Evolutionary conservation across 2,797 vertebrate species (phyloP).

Genomic region (Scarus forsteni): DNA sequence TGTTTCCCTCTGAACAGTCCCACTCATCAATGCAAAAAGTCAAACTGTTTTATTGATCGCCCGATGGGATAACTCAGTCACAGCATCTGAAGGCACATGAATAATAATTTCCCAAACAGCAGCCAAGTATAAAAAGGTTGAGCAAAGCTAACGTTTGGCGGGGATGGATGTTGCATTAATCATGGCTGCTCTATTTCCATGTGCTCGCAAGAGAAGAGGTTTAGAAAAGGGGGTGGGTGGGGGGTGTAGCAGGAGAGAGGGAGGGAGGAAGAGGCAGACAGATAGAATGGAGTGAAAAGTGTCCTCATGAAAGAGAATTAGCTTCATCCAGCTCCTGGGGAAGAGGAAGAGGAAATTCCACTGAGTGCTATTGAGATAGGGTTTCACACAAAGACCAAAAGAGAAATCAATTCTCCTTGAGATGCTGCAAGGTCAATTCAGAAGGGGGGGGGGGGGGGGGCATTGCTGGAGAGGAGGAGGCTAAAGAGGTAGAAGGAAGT

Average conservation of each 20-base stretch:
- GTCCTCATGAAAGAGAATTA: slow-evolving; percentile 76
- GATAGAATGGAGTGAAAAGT: slow-evolving; percentile 74
- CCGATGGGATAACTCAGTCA: slow-evolving; percentile 34
- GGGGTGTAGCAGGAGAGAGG: slow-evolving; percentile 17
- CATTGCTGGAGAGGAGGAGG: slow-evolving; percentile 43
- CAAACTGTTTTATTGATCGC: slow-evolving; percentile 40
- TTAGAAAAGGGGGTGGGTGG: slow-evolving; percentile 21
- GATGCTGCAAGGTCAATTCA: slow-evolving; percentile 81
- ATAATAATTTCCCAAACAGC: slow-evolving; percentile 54
- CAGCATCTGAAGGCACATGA: slow-evolving; percentile 30
- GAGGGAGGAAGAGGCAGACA: slow-evolving; percentile 35
- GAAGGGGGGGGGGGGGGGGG: slow-evolving; percentile 13
- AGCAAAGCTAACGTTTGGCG: slow-evolving; percentile 67
- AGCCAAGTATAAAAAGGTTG: slow-evolving; percentile 65
- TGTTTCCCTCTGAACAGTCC: neutral
- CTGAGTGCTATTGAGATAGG: slow-evolving; percentile 76
- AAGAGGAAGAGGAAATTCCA: slow-evolving; percentile 68
- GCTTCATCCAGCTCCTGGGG: slow-evolving; percentile 61
- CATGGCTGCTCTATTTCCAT: slow-evolving; percentile 72
- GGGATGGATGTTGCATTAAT: slow-evolving; percentile 75
- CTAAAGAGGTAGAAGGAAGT: slow-evolving; percentile 36
- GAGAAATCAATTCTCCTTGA: slow-evolving; percentile 85
- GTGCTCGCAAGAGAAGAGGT: slow-evolving; percentile 52
- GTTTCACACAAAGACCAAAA: slow-evolving; percentile 78
- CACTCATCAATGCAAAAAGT: slow-evolving; percentile 27